Percentiles rank a stretch among this genome's conserved stretches.
phyloP scores from a whole-genome alignment of 2,888 invertebrate genomes.

The Parnassius apollo region DNA sequence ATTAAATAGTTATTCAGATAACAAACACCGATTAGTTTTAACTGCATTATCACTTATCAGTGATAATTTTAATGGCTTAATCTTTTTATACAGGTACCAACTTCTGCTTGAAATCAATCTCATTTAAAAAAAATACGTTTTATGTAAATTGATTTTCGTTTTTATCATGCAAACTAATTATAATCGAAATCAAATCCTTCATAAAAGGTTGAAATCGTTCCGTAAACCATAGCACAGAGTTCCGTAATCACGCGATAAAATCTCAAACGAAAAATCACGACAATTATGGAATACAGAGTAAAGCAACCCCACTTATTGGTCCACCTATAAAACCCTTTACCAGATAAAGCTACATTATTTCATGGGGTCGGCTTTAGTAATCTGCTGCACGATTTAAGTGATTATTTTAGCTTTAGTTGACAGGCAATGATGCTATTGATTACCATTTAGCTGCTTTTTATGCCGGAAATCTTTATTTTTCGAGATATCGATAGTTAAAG shows the following conservation, averaged over 20 bases:
- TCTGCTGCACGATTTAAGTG: no score
- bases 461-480: no score
- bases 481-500: no score
- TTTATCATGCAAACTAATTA: not conserved
- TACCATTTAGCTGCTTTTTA: no score
- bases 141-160: not conserved
- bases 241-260: not conserved
- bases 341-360: slow-evolving; percentile 6
- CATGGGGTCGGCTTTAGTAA: no score
- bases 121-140: not conserved
- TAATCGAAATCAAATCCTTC: slow-evolving; percentile 1
- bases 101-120: no score
- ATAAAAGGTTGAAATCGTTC: not conserved
- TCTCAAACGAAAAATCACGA: not conserved
- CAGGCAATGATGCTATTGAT: no score
- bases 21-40: slow-evolving; percentile 3
- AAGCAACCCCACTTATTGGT: not conserved
- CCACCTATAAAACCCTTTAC: not conserved
- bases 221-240: not conserved
- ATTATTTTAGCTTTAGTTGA: no score
- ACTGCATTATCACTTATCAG: not conserved
- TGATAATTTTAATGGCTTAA: not conserved
- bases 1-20: slow-evolving; percentile 5
- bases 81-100: not conserved
- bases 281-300: not conserved